These are phyloP conservation scores for Blomia tropicalis DNA, from an alignment of 2,888 invertebrate species.

Conservation along the genomic window DNA sequence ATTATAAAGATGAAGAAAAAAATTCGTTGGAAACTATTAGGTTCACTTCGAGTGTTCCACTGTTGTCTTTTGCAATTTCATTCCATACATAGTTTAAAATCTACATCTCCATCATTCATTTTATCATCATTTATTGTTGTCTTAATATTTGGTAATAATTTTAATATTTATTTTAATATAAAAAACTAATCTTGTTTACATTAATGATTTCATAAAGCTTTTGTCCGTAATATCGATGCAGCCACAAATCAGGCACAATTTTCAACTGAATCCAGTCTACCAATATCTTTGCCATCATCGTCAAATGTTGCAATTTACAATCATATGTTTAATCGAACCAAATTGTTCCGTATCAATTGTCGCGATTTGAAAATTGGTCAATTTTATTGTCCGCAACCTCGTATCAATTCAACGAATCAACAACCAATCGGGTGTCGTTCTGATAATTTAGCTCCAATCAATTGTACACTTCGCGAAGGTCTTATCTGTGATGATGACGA, in stretches of 20 bases:
- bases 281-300: too few species aligned
- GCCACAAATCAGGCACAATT: too few species aligned
- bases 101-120: too few species aligned
- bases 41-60: neutral
- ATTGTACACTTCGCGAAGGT: slow-evolving; percentile 64
- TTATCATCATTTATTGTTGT: too few species aligned
- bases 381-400: slow-evolving; percentile 36
- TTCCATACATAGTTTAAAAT: too few species aligned
- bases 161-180: too few species aligned
- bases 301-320: neutral
- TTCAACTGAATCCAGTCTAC: too few species aligned
- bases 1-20: neutral
- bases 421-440: slow-evolving; percentile 62
- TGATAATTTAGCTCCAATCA: slow-evolving; percentile 62
- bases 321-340: neutral
- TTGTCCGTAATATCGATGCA: too few species aligned
- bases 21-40: neutral
- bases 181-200: too few species aligned
- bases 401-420: slow-evolving; percentile 72
- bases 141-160: too few species aligned
- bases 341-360: slow-evolving; percentile 39
- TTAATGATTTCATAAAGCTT: too few species aligned
- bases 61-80: too few species aligned
- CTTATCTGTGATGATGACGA: slow-evolving; percentile 59
- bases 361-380: slow-evolving; percentile 46